These are phyloP conservation scores for Bryconaethiops microstoma DNA, from an alignment of 2,797 vertebrate genomes.

Conservation along the genomic window DNA sequence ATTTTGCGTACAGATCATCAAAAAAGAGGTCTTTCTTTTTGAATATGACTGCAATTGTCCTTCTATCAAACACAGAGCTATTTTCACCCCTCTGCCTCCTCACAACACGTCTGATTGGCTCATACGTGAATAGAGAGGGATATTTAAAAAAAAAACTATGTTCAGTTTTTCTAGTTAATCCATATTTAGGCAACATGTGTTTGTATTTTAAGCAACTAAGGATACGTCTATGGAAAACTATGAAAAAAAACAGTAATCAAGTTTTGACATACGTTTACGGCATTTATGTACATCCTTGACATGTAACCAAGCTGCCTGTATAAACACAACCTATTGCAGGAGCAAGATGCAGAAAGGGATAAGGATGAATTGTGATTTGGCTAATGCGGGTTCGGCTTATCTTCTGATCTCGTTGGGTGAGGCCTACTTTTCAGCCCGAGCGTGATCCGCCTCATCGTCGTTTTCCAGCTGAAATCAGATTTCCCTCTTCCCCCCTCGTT, in stretches of 20 bases:
- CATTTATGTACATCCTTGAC: too few species aligned
- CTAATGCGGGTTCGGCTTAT: background rate
- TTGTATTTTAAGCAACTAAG: too few species aligned
- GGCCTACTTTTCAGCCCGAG: constrained; percentile 6
- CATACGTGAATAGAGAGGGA: too few species aligned
- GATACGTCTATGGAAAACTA: too few species aligned
- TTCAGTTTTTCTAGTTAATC: too few species aligned
- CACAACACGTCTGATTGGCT: too few species aligned
- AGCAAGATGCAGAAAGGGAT: background rate
- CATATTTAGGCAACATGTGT: too few species aligned
- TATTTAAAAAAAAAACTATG: too few species aligned
- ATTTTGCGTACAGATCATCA: background rate
- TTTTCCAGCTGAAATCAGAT: constrained; percentile 32
- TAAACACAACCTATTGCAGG: background rate
- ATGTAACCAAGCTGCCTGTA: background rate
- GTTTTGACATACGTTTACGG: too few species aligned
- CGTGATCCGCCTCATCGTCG: constrained; percentile 34
- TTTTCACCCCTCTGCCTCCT: too few species aligned
- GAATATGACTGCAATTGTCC: background rate
- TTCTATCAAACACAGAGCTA: too few species aligned
- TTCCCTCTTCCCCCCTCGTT: background rate
- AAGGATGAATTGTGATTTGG: background rate
- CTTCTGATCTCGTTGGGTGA: constrained; percentile 23
- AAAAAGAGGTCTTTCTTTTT: background rate
- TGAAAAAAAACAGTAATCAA: too few species aligned